Base-by-base conservation (phyloP, 2,113 vertebrate species). In the Chaenogobius annularis region DNA sequence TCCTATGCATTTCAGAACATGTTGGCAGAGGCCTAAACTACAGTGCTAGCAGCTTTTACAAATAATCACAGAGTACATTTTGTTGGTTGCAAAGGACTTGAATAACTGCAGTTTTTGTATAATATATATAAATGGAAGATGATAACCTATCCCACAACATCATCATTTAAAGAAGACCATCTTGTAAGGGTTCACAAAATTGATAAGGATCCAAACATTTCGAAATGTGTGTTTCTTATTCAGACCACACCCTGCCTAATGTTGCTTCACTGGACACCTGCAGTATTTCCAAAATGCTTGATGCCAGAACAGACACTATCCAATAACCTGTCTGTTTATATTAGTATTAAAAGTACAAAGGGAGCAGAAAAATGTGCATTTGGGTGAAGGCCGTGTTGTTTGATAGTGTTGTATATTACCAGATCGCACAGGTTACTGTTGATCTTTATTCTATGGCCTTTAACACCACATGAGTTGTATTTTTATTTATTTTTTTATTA, bases 301-400 rank as follows among this genome's bases (percentile, higher is more conserved):
- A 62, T 40, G 35, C 31, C 61, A 63, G 8, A 62, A 40, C 26
- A 40, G 13, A 61, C 1, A 63, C 17, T 35, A 9, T 63, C 61
- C 61, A 63, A 63, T 40, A 63, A 63, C 10, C 61, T 63, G 61
- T 63, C 61, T 11, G 77, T 69, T 47, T 12, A 1, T 73, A 77
- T 81, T 66, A 80, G 80, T 68, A 75, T 63, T 72, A 19, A 26
- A n/a, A 68, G 69, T 56, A 72, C 56, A 0, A 17, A 69, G 79
- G 78, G 68, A 80, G 72, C 68, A 40, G 13, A 81, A 85, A 80
- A 74, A 76, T 59, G 55, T 71, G 69, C 72, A 65, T 58, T 74
- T 70, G 69, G 72, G 69, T 66, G 50, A 68, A 63, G 26, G 63
- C 56, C 59, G 65, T 54, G 13, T 43, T 5, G 43, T 20, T 66